phyloP scores from a whole-genome alignment of 1,140 invertebrate genomes.

The Zaprionus nigranus region DNA sequence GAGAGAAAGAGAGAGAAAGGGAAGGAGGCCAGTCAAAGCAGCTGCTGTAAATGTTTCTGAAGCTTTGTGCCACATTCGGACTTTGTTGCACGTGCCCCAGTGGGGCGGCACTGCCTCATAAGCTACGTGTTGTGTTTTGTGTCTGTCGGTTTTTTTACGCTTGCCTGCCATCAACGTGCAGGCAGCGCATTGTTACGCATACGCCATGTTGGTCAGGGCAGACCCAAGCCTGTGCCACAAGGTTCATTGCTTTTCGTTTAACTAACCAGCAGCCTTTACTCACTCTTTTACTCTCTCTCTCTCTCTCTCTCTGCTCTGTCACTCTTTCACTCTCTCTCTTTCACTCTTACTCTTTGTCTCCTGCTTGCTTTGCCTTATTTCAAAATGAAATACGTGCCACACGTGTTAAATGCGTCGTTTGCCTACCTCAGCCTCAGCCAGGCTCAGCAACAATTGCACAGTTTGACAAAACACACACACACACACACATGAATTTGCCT shows the following conservation, averaged over 20 bases:
- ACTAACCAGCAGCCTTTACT: constrained; percentile 32
- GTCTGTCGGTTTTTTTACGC: constrained; percentile 10
- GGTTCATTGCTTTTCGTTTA: constrained; percentile 59
- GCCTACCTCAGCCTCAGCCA: neutral
- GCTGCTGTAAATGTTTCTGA: constrained; percentile 12
- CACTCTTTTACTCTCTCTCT: neutral
- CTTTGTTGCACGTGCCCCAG: constrained; percentile 35
- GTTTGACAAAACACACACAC: constrained; percentile 54
- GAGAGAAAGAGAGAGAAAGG: neutral
- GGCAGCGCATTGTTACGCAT: constrained; percentile 57
- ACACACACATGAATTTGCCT: constrained; percentile 57
- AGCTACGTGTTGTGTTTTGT: neutral
- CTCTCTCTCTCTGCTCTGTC: neutral
- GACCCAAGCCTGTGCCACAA: constrained; percentile 22
- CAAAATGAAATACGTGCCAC: constrained; percentile 80
- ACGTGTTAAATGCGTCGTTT: constrained; percentile 72
- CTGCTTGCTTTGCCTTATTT: constrained; percentile 6
- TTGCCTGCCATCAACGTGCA: neutral
- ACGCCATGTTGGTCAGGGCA: constrained; percentile 38
- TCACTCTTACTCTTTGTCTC: neutral
- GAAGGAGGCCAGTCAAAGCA: neutral
- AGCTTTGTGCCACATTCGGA: constrained; percentile 59
- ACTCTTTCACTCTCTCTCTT: neutral
- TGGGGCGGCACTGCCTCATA: neutral
- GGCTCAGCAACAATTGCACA: constrained; percentile 70